Percentiles rank a stretch among this genome's conserved stretches.
These are phyloP conservation scores for Callithrix jacchus DNA, from an alignment of 2,113 vertebrate genomes.

Conservation along the genomic window DNA sequence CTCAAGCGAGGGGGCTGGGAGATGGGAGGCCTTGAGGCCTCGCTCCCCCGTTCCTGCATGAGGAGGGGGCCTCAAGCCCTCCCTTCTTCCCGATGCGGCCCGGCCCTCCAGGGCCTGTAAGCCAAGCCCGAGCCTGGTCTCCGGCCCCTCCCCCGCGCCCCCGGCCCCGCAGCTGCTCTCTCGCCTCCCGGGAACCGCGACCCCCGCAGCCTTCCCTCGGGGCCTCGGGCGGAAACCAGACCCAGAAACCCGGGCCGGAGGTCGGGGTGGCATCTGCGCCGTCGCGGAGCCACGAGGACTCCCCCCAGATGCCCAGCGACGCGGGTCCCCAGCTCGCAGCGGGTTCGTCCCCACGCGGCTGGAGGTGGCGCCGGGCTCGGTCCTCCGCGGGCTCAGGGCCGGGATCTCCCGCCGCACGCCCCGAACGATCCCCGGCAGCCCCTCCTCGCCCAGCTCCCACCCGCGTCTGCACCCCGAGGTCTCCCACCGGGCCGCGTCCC, in stretches of 20 bases:
- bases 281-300: neutral
- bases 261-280: too few species aligned
- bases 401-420: neutral
- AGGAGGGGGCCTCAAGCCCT: too few species aligned
- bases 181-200: too few species aligned
- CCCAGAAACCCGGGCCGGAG: rapidly evolving
- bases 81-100: too few species aligned
- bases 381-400: neutral
- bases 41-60: rapidly evolving
- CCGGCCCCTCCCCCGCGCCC: neutral
- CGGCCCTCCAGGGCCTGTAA: neutral
- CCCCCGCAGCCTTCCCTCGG: neutral
- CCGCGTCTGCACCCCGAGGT: too few species aligned
- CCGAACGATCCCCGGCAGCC: neutral
- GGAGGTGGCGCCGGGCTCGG: neutral
- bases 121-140: neutral
- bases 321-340: neutral
- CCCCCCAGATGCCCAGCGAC: neutral
- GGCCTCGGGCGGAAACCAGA: neutral
- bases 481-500: too few species aligned
- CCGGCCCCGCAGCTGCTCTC: neutral
- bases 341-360: neutral
- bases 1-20: neutral
- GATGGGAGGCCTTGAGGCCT: neutral
- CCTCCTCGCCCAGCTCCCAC: neutral